These are phyloP conservation scores for Drosophila parabipectinata DNA, from an alignment of 1,140 invertebrate genomes.

Conservation along the genomic window DNA sequence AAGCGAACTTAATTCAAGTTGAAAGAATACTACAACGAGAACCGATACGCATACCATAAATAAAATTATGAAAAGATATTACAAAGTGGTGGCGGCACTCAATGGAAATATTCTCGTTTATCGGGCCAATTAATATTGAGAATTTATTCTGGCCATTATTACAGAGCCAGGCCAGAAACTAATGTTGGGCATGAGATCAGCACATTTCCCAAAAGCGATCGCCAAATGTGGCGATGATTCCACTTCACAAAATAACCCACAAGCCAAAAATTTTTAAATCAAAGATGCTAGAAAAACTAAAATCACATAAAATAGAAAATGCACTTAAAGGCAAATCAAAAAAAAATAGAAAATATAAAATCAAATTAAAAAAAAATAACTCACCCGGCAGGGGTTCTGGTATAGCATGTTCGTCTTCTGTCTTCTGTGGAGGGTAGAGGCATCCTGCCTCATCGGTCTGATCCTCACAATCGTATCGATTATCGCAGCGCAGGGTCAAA, in stretches of 20 bases:
- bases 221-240: neutral
- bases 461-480: slow-evolving; percentile 83
- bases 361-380: slow-evolving; percentile 12
- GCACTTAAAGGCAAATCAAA: neutral
- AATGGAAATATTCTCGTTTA: slow-evolving; percentile 41
- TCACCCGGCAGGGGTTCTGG: slow-evolving; percentile 8
- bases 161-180: slow-evolving; percentile 5
- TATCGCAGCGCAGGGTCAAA: slow-evolving; percentile 84
- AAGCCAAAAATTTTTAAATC: neutral
- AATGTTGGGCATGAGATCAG: slow-evolving; percentile 34
- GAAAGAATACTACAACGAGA: slow-evolving; percentile 20
- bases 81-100: slow-evolving; percentile 27
- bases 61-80: slow-evolving; percentile 30
- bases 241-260: neutral
- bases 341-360: neutral
- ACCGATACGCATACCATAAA: neutral
- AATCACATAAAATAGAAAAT: slow-evolving; percentile 13
- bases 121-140: slow-evolving; percentile 42
- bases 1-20: slow-evolving; percentile 37
- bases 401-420: neutral
- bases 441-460: slow-evolving; percentile 87
- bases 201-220: too few species aligned
- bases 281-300: neutral
- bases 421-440: slow-evolving; percentile 22
- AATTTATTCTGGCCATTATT: slow-evolving; percentile 43